Base-by-base conservation (phyloP, 1,140 invertebrate genomes). In the Liolophura sinensis region DNA sequence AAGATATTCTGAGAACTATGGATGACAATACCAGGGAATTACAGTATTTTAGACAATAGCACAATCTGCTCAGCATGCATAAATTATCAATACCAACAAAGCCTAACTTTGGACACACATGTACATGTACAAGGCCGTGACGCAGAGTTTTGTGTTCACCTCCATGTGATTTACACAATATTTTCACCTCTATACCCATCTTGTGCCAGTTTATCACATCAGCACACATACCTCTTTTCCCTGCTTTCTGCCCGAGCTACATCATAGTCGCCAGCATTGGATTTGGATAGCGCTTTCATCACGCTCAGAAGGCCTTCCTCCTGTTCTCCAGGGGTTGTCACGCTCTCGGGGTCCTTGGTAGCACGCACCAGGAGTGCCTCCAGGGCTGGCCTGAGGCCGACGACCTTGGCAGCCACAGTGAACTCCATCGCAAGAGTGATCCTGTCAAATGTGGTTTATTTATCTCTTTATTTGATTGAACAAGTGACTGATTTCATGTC, bases 391-490 rank as follows among this genome's bases (percentile, higher is more conserved):
- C 95, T 88, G 0, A 99, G 83, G 9, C 93, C 92, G 0, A 94
- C 89, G 64, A 98, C 89, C 6, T 90, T 88, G 0, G 94, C 91
- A 0, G 95, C 96, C 14, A 79, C 88, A 78, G 87, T 73, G 0
- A 92, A 88, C 70, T 92, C 86, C 89, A 98, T 95, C 12, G 92
- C 88, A 27, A 98, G 87, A 82, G 94, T 96, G 24, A 99, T 90
- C 95, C 88, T 89, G 68, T 59, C 15, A 22, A 25, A 40, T 59
- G 57, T 25, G 7, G 31, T 5, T 59, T 59, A n/a, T 15, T n/a
- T n/a, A n/a, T n/a, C 16, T 59, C 3, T 22, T 25, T 7, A n/a
- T 40, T 59, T 31, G 7, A 22, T 9, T 1, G 18, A 31, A 59
- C 1, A 7, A 24, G 7, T 25, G 7, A 24, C 7, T 59, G 20